These are phyloP conservation scores for Grammomys surdaster DNA, from an alignment of 2,113 vertebrate species.

Conservation along the genomic window DNA sequence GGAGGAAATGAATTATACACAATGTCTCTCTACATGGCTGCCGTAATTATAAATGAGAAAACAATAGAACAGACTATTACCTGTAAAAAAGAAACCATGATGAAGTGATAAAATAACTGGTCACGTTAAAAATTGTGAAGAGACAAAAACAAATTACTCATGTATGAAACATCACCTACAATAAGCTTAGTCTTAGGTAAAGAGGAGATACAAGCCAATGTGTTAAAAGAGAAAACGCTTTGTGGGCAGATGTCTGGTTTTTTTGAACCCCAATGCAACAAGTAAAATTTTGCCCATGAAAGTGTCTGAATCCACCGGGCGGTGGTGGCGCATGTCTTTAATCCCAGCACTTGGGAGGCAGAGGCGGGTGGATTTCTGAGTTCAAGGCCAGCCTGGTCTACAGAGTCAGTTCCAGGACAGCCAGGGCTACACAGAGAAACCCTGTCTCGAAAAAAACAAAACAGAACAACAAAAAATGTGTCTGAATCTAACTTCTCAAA, in stretches of 20 bases:
- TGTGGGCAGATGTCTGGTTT: not conserved
- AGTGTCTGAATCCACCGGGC: not conserved
- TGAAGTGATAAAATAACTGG: not conserved
- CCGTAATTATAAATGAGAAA: not conserved
- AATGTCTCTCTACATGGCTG: not conserved
- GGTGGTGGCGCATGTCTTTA: too few species aligned
- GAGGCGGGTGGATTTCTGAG: too few species aligned
- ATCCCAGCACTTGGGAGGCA: too few species aligned
- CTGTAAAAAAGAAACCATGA: not conserved
- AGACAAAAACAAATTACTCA: constrained; percentile 1
- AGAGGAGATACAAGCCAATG: constrained; percentile 4
- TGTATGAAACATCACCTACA: not conserved
- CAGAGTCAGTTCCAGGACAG: too few species aligned
- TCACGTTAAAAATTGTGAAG: not conserved
- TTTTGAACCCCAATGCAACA: constrained; percentile 21
- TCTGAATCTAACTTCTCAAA: not conserved
- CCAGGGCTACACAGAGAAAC: too few species aligned
- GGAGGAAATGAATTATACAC: not conserved
- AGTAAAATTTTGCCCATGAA: not conserved
- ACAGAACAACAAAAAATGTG: too few species aligned
- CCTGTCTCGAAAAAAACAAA: too few species aligned
- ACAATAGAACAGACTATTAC: not conserved
- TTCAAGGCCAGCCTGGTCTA: too few species aligned
- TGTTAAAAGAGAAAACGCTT: not conserved
- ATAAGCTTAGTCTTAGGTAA: not conserved